Evolutionary conservation across 2,888 invertebrate genomes (phyloP).

Genomic region (Hipparchia sbordonii): DNA sequence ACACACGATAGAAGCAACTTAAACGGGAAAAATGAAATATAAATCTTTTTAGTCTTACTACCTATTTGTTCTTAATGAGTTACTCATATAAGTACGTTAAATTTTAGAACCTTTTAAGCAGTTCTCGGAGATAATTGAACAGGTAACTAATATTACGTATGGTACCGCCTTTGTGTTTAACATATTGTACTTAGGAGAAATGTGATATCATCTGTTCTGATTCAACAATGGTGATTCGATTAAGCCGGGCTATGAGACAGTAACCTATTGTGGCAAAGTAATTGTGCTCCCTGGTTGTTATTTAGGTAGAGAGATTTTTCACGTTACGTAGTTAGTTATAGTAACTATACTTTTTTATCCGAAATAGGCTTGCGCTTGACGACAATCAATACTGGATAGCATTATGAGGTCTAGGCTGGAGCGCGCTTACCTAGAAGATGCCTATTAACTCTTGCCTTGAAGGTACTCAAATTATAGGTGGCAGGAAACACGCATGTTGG

Average conservation of each 20-base stretch:
- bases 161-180: slow-evolving; percentile 7
- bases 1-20: too few species aligned
- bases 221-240: slow-evolving; percentile 13
- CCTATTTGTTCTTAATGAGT: not conserved
- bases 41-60: too few species aligned
- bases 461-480: too few species aligned
- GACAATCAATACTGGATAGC: too few species aligned
- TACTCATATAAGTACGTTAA: not conserved
- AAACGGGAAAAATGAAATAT: too few species aligned
- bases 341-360: too few species aligned
- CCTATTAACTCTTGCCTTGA: too few species aligned
- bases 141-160: slow-evolving; percentile 2
- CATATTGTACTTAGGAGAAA: slow-evolving; percentile 18
- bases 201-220: slow-evolving; percentile 14
- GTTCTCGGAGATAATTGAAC: not conserved
- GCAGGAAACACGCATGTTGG: too few species aligned
- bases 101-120: not conserved
- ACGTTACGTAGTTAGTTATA: too few species aligned
- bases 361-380: too few species aligned
- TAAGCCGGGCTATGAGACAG: not conserved
- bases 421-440: too few species aligned
- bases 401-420: too few species aligned
- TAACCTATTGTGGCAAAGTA: not conserved
- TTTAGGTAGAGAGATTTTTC: not conserved
- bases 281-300: slow-evolving; percentile 5